Evolutionary conservation across 2,113 vertebrate genomes (phyloP), one percentile per base, ranked within the genome.

Genomic region (Aphyosemion australe): DNA sequence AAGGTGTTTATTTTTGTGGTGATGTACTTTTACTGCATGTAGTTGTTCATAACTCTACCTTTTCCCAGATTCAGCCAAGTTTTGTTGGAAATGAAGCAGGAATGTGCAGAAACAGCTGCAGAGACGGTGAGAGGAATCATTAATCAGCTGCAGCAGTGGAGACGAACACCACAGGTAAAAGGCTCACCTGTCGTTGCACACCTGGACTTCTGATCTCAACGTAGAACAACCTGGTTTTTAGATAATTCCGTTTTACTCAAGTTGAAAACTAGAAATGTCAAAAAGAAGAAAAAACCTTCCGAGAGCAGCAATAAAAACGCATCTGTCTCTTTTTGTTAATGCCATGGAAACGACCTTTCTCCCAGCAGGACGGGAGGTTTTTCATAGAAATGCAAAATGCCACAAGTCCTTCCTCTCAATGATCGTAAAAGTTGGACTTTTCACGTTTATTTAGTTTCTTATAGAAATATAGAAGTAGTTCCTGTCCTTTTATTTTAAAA

Each of bases 131-230:
- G 48, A 9, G 37, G 66, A 45, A 6, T 42, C 55, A 65, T 65
- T 43, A 59, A 11, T 12, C 61, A 66, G 58, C 74, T 84, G 53
- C 64, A 74, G n/a, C 41, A 41, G 31, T 84, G 82, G 75, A 84
- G 50, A 46, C 79, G 61, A 32, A 46, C 62, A 1, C 16, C 63
- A 26, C 34, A 68, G 46, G 43, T 88, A 74, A 59, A 65, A 32
- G 32, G 15, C 26, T n/a, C n/a, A n/a, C n/a, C n/a, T n/a, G n/a
- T n/a, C n/a, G n/a, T n/a, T 26, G 26, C 26, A 4, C 26, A 4
- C 26, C 26, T 37, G 4, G 7, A 37, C 34, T 3, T 37, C 34
- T 37, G 34, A 7, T 37, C 6, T 37, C 6, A 10, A 37, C 4
- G 34, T 32, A 32, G 32, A 32, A 32, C 32, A 32, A 7, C 7